Base-by-base conservation (phyloP, 2,888 invertebrate species). In the Catocala nupta region DNA sequence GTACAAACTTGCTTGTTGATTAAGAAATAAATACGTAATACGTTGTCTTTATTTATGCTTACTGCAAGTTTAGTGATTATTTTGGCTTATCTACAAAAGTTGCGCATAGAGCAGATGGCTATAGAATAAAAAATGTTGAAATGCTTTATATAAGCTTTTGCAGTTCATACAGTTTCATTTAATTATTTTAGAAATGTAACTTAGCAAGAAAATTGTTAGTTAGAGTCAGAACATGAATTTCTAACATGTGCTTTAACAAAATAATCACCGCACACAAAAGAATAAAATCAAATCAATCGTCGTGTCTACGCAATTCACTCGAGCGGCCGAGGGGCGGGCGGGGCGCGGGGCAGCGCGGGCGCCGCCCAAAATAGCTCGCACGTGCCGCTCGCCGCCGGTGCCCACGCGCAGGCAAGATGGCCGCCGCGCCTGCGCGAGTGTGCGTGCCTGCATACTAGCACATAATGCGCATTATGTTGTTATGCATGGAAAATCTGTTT, bases 351-450 rank as follows among this genome's bases (percentile, higher is more conserved):
- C 70, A 83, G 80, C 82, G 86, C 86, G 88, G 87, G 87, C 89
- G 90, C 90, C 93, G 93, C 93, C 93, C 87, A 90, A 93, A 94
- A 94, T 94, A 94, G 92, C 84, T 78, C 94, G 92, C 93, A 94
- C 94, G 94, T 94, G 94, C 93, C 93, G 86, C 83, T 84, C 85
- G 86, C 83, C 83, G 83, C 83, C 86, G 89, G 86, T 91, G 93
- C 93, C 91, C 92, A 91, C 90, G 93, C 93, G 93, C 93, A 89
- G 81, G 72, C 88, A 93, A 93, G 83, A 94, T 94, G 93, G 93
- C 93, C 85, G 93, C 88, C 85, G 78, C 62, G 76, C 75, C 59
- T 71, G 65, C 70, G 59, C 79, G 83, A 87, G 88, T 88, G 88
- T 77, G 87, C 61, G 77, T 87, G 81, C 80, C 81, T 84, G 84